phyloP scores from a whole-genome alignment of 2,888 invertebrate genomes.

The Eugnorisma glareosa region DNA sequence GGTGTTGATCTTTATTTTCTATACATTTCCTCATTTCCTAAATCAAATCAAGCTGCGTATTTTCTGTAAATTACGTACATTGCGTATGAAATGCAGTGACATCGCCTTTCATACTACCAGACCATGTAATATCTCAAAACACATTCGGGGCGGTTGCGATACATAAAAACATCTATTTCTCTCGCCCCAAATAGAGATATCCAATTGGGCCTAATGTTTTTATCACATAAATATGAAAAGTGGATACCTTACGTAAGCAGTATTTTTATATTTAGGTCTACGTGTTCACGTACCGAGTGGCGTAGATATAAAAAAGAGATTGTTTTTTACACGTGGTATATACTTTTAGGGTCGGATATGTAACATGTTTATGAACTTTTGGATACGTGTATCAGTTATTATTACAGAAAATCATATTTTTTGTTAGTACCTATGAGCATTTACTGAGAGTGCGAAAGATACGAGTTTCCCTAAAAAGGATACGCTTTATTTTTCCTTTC shows the following conservation, averaged over 20 bases:
- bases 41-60: conserved; percentile 48
- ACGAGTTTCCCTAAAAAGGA: not conserved
- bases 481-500: conserved; percentile 2
- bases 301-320: conserved; percentile 64
- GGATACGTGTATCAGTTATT: conserved; percentile 53
- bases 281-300: conserved; percentile 57
- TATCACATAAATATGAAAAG: conserved; percentile 70
- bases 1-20: conserved; percentile 13
- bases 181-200: conserved; percentile 63
- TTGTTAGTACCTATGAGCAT: conserved; percentile 27
- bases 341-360: conserved; percentile 50
- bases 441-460: conserved; percentile 22
- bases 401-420: conserved; percentile 56
- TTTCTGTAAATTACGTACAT: conserved; percentile 23
- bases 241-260: conserved; percentile 62
- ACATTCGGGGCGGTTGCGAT: conserved; percentile 44
- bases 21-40: conserved; percentile 1
- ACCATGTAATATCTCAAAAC: conserved; percentile 60
- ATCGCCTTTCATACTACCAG: conserved; percentile 45
- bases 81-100: conserved; percentile 52
- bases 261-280: conserved; percentile 66
- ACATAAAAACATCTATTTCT: conserved; percentile 63
- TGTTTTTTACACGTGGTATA: conserved; percentile 58
- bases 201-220: conserved; percentile 70
- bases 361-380: conserved; percentile 61